These are phyloP conservation scores for Helicoverpa armigera DNA, from an alignment of 1,140 invertebrate species.

Conservation along the genomic window DNA sequence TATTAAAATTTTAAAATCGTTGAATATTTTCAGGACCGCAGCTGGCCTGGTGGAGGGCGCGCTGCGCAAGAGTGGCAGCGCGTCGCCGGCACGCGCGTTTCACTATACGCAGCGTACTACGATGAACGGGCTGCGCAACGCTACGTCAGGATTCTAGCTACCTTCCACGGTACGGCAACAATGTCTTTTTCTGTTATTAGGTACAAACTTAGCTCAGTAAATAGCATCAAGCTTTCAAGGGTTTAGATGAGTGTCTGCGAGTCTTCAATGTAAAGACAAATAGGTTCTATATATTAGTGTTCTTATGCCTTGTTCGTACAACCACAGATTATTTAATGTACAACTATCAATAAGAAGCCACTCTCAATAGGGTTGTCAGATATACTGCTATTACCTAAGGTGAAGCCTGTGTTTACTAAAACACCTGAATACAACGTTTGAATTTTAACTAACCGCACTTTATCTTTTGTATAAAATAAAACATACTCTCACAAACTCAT, in stretches of 20 bases:
- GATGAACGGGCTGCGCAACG: conserved; percentile 76
- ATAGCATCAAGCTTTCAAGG: neutral
- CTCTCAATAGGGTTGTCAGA: too few species aligned
- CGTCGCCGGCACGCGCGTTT: conserved; percentile 73
- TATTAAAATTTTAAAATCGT: neutral
- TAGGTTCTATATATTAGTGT: too few species aligned
- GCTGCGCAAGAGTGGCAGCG: conserved; percentile 69
- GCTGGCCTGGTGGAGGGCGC: conserved; percentile 60
- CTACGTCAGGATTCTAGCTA: conserved; percentile 80
- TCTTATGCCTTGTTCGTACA: too few species aligned
- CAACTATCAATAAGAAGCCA: too few species aligned
- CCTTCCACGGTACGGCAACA: conserved; percentile 74
- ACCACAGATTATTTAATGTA: too few species aligned
- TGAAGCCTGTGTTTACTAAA: too few species aligned
- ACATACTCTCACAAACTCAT: neutral
- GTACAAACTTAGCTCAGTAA: neutral
- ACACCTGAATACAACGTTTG: neutral
- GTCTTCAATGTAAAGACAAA: too few species aligned
- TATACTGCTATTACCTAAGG: too few species aligned
- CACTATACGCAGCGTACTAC: conserved; percentile 83
- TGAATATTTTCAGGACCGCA: conserved; percentile 67
- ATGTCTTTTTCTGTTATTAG: neutral
- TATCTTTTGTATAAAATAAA: neutral
- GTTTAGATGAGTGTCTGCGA: too few species aligned
- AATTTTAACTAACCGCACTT: neutral